These are phyloP conservation scores for Romanogobio albipinnatus DNA, from an alignment of 2,113 vertebrate genomes.

Conservation along the genomic window DNA sequence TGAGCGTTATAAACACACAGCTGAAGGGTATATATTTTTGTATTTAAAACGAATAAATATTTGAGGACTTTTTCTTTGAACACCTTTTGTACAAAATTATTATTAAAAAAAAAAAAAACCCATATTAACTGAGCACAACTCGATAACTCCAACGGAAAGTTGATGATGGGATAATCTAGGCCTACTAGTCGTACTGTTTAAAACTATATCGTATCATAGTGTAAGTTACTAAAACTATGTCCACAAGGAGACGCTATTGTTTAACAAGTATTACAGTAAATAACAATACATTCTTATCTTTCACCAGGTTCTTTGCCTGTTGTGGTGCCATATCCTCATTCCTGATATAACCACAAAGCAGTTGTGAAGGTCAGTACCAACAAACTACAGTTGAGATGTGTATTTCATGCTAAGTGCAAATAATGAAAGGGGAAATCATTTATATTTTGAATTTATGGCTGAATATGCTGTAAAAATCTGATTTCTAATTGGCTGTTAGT, in stretches of 20 bases:
- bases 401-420: background rate
- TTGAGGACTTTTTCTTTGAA: background rate
- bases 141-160: background rate
- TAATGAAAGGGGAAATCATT: background rate
- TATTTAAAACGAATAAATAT: background rate
- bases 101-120: background rate
- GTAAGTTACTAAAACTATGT: background rate
- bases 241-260: conserved; percentile 22
- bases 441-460: background rate
- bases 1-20: background rate
- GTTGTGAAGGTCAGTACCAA: background rate
- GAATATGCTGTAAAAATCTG: background rate
- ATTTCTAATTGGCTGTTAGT: background rate
- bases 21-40: background rate
- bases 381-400: background rate
- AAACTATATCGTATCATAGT: background rate
- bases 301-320: background rate
- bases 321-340: background rate
- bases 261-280: background rate
- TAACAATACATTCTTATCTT: background rate
- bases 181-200: background rate
- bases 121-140: background rate
- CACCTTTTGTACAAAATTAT: background rate
- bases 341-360: background rate
- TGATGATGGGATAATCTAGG: too few relatives aligned